A percentile compares a stretch with the other conserved stretches of the same genome.
These are phyloP conservation scores for Trissolcus basalis DNA, from an alignment of 1,140 invertebrate species.

Conservation along the genomic window DNA sequence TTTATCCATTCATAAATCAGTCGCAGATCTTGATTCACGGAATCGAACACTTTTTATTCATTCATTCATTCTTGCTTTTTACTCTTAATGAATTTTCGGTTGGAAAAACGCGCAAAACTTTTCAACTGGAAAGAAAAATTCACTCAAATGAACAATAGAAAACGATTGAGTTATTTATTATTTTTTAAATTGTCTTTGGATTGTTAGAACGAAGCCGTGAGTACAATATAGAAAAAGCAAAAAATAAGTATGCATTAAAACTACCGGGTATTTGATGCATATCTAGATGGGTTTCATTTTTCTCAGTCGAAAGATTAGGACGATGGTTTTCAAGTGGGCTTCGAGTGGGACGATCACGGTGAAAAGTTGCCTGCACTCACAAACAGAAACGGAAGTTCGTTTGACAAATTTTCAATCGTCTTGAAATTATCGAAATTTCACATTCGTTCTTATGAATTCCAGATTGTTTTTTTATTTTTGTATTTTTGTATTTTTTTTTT, in stretches of 20 bases:
- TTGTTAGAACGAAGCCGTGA: not conserved
- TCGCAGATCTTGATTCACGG: too few species aligned
- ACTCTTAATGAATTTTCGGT: too few species aligned
- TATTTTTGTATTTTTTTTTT: too few species aligned
- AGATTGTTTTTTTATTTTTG: conserved; percentile 13
- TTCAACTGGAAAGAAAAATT: too few species aligned
- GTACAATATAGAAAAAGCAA: not conserved
- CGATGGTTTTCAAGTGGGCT: conserved; percentile 17
- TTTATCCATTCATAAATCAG: not conserved
- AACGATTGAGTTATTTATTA: too few species aligned
- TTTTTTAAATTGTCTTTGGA: too few species aligned
- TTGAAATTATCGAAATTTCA: too few species aligned
- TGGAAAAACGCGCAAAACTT: too few species aligned
- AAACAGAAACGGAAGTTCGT: conserved; percentile 2
- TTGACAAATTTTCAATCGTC: too few species aligned
- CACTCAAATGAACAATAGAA: too few species aligned
- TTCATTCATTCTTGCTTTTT: too few species aligned
- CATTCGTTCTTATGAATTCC: not conserved
- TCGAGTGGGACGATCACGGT: conserved; percentile 15
- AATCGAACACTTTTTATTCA: too few species aligned
- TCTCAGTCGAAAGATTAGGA: conserved; percentile 12
- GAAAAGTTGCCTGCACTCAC: conserved; percentile 2
- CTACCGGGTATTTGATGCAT: conserved; percentile 10
- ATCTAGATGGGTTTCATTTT: conserved; percentile 29
- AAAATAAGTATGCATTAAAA: conserved; percentile 17